Evolutionary conservation across 35 echinoderm and acorn worm genomes (phyloP).

Genomic region (Apostichopus japonicus): DNA sequence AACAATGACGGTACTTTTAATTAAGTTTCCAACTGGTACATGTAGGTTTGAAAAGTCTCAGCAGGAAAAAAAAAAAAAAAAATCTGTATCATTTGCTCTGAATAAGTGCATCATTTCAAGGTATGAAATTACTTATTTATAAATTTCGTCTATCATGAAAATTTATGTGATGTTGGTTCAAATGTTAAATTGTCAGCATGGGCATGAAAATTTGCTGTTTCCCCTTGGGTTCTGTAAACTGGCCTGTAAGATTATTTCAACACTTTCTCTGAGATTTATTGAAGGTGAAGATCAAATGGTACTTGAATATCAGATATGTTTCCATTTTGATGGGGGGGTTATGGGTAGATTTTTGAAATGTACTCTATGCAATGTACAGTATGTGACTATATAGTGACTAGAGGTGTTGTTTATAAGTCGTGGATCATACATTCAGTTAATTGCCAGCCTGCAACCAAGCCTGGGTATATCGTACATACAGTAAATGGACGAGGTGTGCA

Average conservation of each 20-base stretch:
- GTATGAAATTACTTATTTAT: not conserved
- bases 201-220: not conserved
- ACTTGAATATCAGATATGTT: too few relatives aligned
- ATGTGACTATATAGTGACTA: too few relatives aligned
- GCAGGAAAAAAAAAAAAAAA: not conserved
- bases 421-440: too few relatives aligned
- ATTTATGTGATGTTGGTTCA: not conserved
- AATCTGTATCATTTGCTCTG: not conserved
- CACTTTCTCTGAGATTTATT: not conserved
- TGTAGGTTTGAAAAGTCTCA: not conserved
- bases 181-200: not conserved
- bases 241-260: not conserved
- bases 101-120: not conserved
- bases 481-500: too few relatives aligned
- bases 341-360: too few relatives aligned
- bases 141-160: not conserved
- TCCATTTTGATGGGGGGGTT: too few relatives aligned
- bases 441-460: too few relatives aligned
- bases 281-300: too few relatives aligned
- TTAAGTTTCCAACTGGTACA: not conserved
- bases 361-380: too few relatives aligned
- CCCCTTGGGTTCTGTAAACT: not conserved
- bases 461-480: too few relatives aligned
- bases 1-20: not conserved
- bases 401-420: too few relatives aligned